Base-by-base conservation (phyloP, 2,797 vertebrate species). In the Chrysocyon brachyurus region DNA sequence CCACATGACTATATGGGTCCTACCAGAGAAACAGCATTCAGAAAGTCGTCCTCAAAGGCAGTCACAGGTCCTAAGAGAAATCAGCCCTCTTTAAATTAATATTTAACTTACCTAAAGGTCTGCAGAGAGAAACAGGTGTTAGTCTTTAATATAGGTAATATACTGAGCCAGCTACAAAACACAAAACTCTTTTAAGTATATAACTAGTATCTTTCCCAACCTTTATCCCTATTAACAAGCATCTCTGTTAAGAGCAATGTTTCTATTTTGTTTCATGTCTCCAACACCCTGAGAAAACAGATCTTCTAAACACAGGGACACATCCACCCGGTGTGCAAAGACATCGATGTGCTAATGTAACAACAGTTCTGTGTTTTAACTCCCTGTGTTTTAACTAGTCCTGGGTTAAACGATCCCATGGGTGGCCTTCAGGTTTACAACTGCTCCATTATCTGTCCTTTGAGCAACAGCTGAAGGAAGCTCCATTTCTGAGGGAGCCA, bases 401-500 rank as follows among this genome's bases (percentile, higher is more conserved):
- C 40, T 82, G 96, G 72, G 93, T 28, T 61, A 93, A 91, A 96
- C 83, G 61, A 66, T 72, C 64, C 79, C 12, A 16, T 46, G 40
- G 0, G 0, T 24, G 21, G 86, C 72, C 79, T 68, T 94, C 68
- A 26, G 54, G 77, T 97, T 95, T 56, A 89, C 79, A 16, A 36
- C 89, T 3, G 12, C 91, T 90, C 84, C 97, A 82, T 98, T 98
- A 99, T 98, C 99, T 99, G 97, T 99, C 98, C 95, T 99, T 98
- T 4, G 99, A 98, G 83, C 97, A 98, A 72, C 98, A 98, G 95
- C 98, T 99, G 85, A 99, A 99, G 77, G 98, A 98, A 87, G 99
- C 98, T 1, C 99, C 99, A 0, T 99, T 99, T 97, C 98, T 98
- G 56, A 98, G 5, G 0, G 98, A 98, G 81, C 99, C 99, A 4